These are phyloP conservation scores for Batillaria attramentaria DNA, from an alignment of 1,140 invertebrate genomes.

Conservation along the genomic window DNA sequence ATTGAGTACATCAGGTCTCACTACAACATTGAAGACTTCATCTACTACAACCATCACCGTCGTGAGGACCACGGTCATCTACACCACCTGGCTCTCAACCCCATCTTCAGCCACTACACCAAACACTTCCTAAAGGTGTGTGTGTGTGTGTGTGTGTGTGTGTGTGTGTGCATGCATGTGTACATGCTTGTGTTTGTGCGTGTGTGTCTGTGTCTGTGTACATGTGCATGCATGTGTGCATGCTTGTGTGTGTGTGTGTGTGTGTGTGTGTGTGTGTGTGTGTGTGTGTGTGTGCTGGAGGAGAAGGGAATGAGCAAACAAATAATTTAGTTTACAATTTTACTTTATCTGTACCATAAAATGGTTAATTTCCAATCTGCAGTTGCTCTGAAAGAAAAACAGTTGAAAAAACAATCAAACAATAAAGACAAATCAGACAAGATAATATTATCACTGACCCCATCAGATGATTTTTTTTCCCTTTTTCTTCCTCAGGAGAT, in stretches of 20 bases:
- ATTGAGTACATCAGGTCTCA: conserved; percentile 72
- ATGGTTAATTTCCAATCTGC: too few relatives aligned
- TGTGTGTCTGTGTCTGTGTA: neutral
- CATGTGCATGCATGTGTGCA: neutral
- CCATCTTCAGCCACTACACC: conserved; percentile 75
- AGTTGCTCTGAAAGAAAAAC: too few relatives aligned
- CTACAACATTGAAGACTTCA: conserved; percentile 75
- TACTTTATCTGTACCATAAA: too few relatives aligned
- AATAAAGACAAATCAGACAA: too few relatives aligned
- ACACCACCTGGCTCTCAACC: conserved; percentile 75
- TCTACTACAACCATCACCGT: conserved; percentile 72
- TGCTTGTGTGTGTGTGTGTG: conserved; percentile 1
- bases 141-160: conserved; percentile 7
- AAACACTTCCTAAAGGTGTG: conserved; percentile 75
- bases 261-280: conserved; percentile 1
- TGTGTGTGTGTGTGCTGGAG: neutral
- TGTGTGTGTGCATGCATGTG: neutral
- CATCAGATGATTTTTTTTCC: neutral
- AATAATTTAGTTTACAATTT: conserved; percentile 16
- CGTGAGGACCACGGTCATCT: conserved; percentile 73
- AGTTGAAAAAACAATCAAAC: too few relatives aligned
- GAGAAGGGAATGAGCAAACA: neutral
- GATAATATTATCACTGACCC: too few relatives aligned
- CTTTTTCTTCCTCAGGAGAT: conserved; percentile 61
- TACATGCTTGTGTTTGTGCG: neutral